Evolutionary conservation across 2,113 vertebrate species (phyloP), one percentile per base, ranked within the genome.

Genomic region (Collichthys lucidus): DNA sequence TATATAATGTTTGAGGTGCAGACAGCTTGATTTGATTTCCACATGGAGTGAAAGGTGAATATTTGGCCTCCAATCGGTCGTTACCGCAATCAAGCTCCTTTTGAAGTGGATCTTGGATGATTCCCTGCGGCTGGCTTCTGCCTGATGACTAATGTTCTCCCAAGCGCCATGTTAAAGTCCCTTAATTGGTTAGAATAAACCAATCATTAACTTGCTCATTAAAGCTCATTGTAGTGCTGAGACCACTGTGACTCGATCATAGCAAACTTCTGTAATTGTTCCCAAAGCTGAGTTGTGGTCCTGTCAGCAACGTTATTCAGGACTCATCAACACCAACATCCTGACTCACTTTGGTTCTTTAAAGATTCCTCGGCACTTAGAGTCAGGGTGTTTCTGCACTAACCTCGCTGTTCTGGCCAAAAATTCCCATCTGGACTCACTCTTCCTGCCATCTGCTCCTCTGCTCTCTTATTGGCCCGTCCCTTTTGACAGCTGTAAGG

Each of bases 31-130:
- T 77, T 72, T 88, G 60, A 88, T 76, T 80, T 86, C 84, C 73
- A 75, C 14, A 3, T 69, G 57, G 66, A 81, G 12, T 40, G 66
- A 88, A 86, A 82, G 76, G 85, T 95, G 93, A 95, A 89, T 75
- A 85, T 94, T 94, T 91, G 89, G 86, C 93, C 94, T 94, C 88
- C 22, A 89, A 91, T 84, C 82, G 89, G 92, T 93, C 82, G 65
- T 90, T 89, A 79, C 75, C 92, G 93, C 92, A 91, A 91, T 90
- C 87, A 92, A 92, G 81, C 84, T 57, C 87, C 92, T 92, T 92
- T 88, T 91, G 88, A 93, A 89, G 85, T 86, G 88, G 79, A 89
- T 90, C 91, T 91, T 84, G 80, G 79, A 89, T 91, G 84, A 90
- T 79, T 86, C 80, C 72, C 90, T 86, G 79, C 56, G 91, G 71